Base-by-base conservation (phyloP, 2,797 vertebrate species). In the Hypotaenidia okinawae region DNA sequence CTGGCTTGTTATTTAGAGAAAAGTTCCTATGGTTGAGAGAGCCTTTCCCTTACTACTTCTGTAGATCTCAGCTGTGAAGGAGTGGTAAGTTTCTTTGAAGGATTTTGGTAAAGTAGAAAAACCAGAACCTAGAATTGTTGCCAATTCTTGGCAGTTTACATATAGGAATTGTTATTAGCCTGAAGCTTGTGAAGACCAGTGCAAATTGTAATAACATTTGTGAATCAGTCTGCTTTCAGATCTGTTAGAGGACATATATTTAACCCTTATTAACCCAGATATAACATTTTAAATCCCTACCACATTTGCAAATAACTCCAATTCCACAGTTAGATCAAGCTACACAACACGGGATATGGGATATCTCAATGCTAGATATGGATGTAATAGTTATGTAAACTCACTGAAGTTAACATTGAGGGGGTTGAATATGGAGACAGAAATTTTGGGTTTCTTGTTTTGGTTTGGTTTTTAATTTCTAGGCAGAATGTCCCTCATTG, bases 271-370 rank as follows among this genome's bases (percentile, higher is more conserved):
- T 77, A 80, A 41, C 33, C 51, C 83, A 61, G 61, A 47, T 77
- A 52, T 1, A 84, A 13, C 13, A 32, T 62, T 64, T 81, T 90
- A 23, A 88, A 93, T 49, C 41, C 18, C 21, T 69, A 10, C 15
- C 23, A 21, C 3, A 84, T 49, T 54, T 72, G 54, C 24, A 67
- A 68, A 72, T 73, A 55, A 24, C 9, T 79, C 69, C 22, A 27
- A 1, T 78, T 88, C 24, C 33, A 67, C 14, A 67, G 3, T 74
- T 32, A 35, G 23, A 7, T 62, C 51, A 52, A 37, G 49, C n/a
- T 74, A 15, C 0, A 0, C 17, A 47, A 0, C 2, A 0, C 10
- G 11, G 28, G 6, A 7, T 80, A 22, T 24, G 13, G 28, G 51
- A 13, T 78, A 70, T 81, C 32, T 21, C 13, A 21, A 4, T 0